phyloP scores from a whole-genome alignment of 1,140 invertebrate species.

The Hormaphis cornu region DNA sequence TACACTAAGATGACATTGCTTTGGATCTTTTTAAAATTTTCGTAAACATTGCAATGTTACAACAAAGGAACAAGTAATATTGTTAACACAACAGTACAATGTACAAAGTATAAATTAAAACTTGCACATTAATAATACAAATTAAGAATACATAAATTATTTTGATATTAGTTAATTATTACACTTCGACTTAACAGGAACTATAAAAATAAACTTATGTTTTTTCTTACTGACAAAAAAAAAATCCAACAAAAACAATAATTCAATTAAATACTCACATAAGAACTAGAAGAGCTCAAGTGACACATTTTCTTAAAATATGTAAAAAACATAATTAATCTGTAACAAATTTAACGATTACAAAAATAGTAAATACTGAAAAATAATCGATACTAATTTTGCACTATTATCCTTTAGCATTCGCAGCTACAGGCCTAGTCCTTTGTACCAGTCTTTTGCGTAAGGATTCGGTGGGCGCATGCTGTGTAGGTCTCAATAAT shows the following conservation, averaged over 20 bases:
- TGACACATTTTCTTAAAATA: not conserved
- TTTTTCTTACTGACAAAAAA: not conserved
- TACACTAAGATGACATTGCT: not conserved
- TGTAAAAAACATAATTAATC: not conserved
- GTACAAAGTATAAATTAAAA: not conserved
- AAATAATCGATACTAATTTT: not conserved
- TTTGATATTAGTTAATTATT: not conserved
- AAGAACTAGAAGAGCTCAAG: not conserved
- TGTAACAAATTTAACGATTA: not conserved
- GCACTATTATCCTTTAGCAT: conserved; percentile 7
- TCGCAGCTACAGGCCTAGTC: conserved; percentile 9
- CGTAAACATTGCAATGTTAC: not conserved
- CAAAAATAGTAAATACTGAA: not conserved
- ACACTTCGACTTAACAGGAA: conserved; percentile 10
- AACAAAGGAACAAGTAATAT: conserved; percentile 12
- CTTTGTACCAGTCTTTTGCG: conserved; percentile 44
- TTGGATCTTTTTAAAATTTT: not conserved
- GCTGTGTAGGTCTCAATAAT: conserved; percentile 54
- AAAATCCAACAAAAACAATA: not conserved
- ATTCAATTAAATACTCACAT: not conserved
- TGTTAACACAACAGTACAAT: too few species aligned
- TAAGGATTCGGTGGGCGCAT: conserved; percentile 59
- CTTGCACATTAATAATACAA: not conserved
- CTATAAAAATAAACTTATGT: not conserved
- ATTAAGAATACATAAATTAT: not conserved